Percentiles rank a stretch among this genome's conserved stretches.
These are phyloP conservation scores for Paedocypris sp. DNA, from an alignment of 2,113 vertebrate species.

Conservation along the genomic window DNA sequence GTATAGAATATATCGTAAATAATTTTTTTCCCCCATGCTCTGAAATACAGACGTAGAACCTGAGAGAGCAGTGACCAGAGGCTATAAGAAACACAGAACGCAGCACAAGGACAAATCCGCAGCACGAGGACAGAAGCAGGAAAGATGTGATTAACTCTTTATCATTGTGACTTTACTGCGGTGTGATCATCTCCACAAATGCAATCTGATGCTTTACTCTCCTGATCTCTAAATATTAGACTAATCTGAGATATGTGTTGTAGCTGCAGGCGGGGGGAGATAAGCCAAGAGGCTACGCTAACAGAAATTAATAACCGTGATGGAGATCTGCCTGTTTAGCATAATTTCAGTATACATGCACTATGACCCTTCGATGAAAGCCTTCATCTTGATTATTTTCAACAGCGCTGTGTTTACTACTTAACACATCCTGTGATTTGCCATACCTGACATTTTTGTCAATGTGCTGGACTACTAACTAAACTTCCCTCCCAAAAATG, in stretches of 20 bases:
- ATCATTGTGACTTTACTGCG: constrained; percentile 41
- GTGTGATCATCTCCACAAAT: constrained; percentile 27
- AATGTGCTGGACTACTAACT: too few species aligned
- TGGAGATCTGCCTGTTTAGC: constrained; percentile 44
- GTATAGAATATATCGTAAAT: too few species aligned
- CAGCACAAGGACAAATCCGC: constrained; percentile 15
- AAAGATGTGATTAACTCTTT: constrained; percentile 62
- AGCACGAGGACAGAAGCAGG: constrained; percentile 20
- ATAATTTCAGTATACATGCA: constrained; percentile 33
- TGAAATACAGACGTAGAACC: constrained; percentile 17
- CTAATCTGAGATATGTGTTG: constrained; percentile 36
- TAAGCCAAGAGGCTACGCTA: constrained; percentile 44
- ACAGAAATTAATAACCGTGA: constrained; percentile 48
- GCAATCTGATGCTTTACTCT: constrained; percentile 19
- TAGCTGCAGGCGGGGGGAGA: constrained; percentile 27
- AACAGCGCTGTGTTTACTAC: constrained; percentile 38
- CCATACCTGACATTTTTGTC: constrained; percentile 14
- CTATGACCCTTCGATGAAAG: constrained; percentile 30
- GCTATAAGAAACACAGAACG: constrained; percentile 13
- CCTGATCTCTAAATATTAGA: constrained; percentile 47
- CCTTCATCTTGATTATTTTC: constrained; percentile 44
- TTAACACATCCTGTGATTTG: constrained; percentile 27
- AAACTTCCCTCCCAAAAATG: too few species aligned
- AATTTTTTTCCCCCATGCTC: background rate
- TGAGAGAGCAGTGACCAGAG: constrained; percentile 35